A percentile compares a stretch with the other conserved stretches of the same genome.
phyloP scores from a whole-genome alignment of 2,888 invertebrate genomes.

The Tipula vernalis region DNA sequence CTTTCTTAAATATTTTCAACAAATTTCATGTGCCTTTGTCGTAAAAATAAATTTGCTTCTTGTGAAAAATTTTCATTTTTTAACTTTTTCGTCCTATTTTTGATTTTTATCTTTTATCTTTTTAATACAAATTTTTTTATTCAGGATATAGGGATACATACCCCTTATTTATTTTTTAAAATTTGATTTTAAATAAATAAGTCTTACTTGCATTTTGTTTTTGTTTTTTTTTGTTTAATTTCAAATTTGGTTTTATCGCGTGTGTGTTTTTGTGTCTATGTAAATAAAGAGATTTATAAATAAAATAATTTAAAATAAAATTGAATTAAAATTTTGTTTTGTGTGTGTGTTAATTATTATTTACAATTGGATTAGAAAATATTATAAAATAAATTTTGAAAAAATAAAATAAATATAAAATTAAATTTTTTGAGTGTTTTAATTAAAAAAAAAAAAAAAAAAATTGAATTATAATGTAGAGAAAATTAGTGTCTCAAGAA shows the following conservation, averaged over 20 bases:
- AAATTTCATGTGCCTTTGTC: neutral
- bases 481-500: neutral
- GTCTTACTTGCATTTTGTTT: neutral
- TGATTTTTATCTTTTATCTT: neutral
- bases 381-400: neutral
- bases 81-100: neutral
- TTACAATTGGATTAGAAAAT: neutral
- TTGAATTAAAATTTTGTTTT: neutral
- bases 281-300: neutral
- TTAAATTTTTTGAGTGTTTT: neutral
- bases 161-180: neutral
- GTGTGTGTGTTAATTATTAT: neutral
- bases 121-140: neutral
- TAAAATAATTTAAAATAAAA: neutral
- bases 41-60: neutral
- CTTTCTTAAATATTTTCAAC: neutral
- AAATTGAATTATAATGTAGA: neutral
- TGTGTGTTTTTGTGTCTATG: neutral
- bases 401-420: neutral
- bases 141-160: neutral
- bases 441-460: neutral
- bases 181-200: neutral
- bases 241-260: neutral
- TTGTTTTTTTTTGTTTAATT: neutral
- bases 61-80: neutral